phyloP scores from a whole-genome alignment of 2,888 invertebrate species.

The Pomacea canaliculata region DNA sequence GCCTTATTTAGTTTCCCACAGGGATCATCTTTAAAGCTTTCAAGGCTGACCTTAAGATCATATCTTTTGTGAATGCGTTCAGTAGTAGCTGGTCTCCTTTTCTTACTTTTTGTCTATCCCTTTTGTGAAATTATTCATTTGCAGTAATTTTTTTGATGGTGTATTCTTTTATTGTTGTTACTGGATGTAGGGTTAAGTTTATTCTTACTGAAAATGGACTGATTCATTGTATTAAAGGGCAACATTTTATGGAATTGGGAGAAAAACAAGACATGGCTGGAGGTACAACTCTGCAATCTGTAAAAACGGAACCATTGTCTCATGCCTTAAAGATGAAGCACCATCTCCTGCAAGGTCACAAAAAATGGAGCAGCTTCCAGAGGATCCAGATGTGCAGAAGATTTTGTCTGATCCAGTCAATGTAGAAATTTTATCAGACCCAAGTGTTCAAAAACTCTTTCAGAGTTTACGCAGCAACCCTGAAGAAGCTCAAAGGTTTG shows the following conservation, averaged over 20 bases:
- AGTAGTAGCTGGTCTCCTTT: no score
- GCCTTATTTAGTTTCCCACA: no score
- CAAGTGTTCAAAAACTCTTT: conserved; percentile 55
- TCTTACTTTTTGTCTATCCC: no score
- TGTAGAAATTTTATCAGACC: conserved; percentile 54
- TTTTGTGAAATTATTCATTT: background rate
- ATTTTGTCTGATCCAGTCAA: conserved; percentile 51
- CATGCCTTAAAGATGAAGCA: conserved; percentile 9
- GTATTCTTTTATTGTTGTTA: no score
- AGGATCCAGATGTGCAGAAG: conserved; percentile 49
- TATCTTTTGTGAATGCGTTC: no score
- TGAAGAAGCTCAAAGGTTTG: conserved; percentile 58
- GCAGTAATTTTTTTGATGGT: background rate
- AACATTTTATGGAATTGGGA: conserved; percentile 54
- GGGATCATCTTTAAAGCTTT: no score
- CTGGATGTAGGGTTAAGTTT: no score
- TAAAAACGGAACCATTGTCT: conserved; percentile 3
- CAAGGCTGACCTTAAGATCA: no score
- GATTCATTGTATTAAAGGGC: conserved; percentile 42
- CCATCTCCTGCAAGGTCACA: no score
- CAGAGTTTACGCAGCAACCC: conserved; percentile 53
- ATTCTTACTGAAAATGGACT: no score
- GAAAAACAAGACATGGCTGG: conserved; percentile 24
- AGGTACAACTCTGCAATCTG: background rate
- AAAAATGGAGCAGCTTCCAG: conserved; percentile 27